Conservation (phyloP, 2,888 invertebrate genomes). For the Stratiomys singularior region DNA sequence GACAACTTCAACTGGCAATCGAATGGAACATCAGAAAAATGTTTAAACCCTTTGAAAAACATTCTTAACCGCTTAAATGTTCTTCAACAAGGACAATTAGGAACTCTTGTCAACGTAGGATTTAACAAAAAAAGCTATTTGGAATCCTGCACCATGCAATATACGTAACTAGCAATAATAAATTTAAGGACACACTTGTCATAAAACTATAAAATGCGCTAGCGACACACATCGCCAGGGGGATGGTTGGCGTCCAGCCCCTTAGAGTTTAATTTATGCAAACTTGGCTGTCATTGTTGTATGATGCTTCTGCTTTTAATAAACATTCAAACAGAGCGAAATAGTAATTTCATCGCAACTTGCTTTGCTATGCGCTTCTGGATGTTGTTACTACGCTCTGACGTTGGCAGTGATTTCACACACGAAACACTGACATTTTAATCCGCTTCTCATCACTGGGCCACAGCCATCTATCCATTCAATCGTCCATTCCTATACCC, state of each 20-base stretch:
- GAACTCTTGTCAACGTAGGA: too few species aligned
- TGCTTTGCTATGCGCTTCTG: background rate
- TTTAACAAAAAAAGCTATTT: too few species aligned
- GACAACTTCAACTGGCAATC: too few species aligned
- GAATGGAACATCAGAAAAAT: too few species aligned
- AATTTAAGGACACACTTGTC: background rate
- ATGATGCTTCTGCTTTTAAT: background rate
- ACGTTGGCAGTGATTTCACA: conserved; percentile 42
- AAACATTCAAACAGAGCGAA: background rate
- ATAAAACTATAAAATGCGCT: background rate
- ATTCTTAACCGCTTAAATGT: too few species aligned
- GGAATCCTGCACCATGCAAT: too few species aligned
- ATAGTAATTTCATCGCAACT: background rate
- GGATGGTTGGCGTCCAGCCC: background rate
- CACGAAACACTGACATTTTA: conserved; percentile 42
- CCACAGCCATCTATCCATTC: background rate
- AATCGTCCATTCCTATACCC: background rate
- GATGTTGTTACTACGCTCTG: background rate
- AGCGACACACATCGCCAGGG: background rate
- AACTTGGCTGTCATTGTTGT: background rate
- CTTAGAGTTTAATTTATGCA: background rate
- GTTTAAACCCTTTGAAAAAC: too few species aligned
- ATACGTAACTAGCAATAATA: background rate
- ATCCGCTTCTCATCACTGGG: conserved; percentile 44
- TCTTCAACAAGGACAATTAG: too few species aligned